Evolutionary conservation across 1,140 invertebrate species (phyloP).

Genomic region (Steinernema feltiae): DNA sequence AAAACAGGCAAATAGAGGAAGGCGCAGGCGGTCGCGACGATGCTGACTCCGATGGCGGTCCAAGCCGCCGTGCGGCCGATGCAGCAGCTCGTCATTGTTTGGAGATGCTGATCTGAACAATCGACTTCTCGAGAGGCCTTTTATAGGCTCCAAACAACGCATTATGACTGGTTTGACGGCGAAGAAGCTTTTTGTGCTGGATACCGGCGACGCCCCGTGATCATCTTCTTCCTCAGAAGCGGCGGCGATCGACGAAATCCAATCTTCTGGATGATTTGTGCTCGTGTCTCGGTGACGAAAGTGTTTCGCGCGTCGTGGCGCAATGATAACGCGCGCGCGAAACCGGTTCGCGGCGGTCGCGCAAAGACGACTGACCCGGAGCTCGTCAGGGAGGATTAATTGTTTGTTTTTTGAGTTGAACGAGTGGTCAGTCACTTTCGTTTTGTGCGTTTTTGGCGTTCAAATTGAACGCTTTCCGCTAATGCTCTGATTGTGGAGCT

Average conservation of each 20-base stretch:
- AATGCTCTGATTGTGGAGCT: no score
- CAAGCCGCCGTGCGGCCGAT: background rate
- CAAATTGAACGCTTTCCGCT: no score
- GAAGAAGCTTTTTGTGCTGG: slow-evolving; percentile 10
- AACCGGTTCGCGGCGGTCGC: background rate
- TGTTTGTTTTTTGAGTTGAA: no score
- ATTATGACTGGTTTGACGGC: background rate
- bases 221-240: background rate
- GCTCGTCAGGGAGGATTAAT: no score
- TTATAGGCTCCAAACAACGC: background rate
- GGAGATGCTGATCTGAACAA: background rate
- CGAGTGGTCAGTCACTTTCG: no score
- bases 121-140: background rate
- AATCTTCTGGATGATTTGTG: background rate
- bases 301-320: slow-evolving; percentile 6
- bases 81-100: background rate
- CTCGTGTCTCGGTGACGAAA: background rate
- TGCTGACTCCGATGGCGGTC: background rate
- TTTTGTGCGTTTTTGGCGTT: no score
- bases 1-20: background rate
- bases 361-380: background rate
- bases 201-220: background rate
- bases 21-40: background rate
- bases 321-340: no score
- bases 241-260: background rate